These are phyloP conservation scores for Luehdorfia chinensis DNA, from an alignment of 1,140 invertebrate genomes.

Conservation along the genomic window DNA sequence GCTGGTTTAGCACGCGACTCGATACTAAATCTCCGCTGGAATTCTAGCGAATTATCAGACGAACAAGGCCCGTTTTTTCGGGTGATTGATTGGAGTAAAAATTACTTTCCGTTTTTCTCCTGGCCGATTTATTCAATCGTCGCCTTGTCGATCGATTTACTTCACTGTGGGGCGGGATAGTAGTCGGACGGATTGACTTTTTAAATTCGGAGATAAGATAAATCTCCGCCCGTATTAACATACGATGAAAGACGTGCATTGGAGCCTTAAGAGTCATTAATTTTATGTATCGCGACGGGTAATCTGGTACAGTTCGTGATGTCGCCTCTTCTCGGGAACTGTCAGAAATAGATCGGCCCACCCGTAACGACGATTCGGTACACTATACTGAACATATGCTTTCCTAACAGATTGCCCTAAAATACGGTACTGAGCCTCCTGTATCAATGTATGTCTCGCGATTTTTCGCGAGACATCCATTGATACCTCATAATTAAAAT, in stretches of 20 bases:
- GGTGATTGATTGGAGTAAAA: slow-evolving; percentile 71
- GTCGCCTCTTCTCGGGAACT: slow-evolving; percentile 43
- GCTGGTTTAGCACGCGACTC: slow-evolving; percentile 59
- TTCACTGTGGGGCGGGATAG: slow-evolving; percentile 28
- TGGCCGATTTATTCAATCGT: too few relatives aligned
- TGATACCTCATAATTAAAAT: too few relatives aligned
- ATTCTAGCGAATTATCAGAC: slow-evolving; percentile 72
- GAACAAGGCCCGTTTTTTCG: slow-evolving; percentile 58
- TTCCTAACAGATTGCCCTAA: too few relatives aligned
- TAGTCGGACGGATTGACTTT: slow-evolving; percentile 17
- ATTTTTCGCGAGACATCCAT: too few relatives aligned
- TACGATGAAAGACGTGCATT: slow-evolving; percentile 44
- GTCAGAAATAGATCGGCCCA: slow-evolving; percentile 66
- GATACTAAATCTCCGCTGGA: slow-evolving; percentile 70
- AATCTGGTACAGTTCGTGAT: slow-evolving; percentile 46
- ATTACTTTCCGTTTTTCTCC: slow-evolving; percentile 63
- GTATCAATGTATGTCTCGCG: too few relatives aligned
- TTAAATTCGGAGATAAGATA: slow-evolving; percentile 35
- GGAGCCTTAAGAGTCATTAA: slow-evolving; percentile 51
- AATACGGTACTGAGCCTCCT: too few relatives aligned
- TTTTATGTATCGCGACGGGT: slow-evolving; percentile 57
- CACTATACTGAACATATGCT: too few relatives aligned
- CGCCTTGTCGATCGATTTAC: slow-evolving; percentile 40
- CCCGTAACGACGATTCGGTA: slow-evolving; percentile 32
- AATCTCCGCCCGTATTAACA: slow-evolving; percentile 44